Evolutionary conservation across 2,797 vertebrate species (phyloP).

Genomic region (Sebastes miniatus): DNA sequence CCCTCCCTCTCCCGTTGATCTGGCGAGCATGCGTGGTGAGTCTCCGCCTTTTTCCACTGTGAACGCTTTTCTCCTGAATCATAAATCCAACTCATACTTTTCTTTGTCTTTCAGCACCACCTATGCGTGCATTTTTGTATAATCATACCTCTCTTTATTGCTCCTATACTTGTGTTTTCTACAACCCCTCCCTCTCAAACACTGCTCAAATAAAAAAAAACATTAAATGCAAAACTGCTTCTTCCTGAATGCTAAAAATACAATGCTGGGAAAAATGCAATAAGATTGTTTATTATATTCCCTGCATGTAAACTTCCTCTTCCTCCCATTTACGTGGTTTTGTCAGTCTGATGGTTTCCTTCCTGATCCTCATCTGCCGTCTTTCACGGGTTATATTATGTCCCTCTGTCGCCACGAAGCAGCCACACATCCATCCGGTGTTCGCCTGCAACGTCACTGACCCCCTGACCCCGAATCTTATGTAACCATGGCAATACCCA

Average conservation of each 20-base stretch:
- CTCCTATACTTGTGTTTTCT: not conserved
- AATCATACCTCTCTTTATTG: not conserved
- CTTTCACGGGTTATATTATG: slow-evolving; percentile 45
- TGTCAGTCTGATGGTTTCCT: slow-evolving; percentile 47
- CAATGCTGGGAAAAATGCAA: slow-evolving; percentile 50
- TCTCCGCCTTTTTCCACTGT: slow-evolving; percentile 29
- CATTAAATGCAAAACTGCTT: slow-evolving; percentile 1
- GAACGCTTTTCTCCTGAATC: slow-evolving; percentile 23
- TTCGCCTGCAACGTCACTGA: slow-evolving; percentile 63
- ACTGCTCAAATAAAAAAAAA: not conserved
- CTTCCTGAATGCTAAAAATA: slow-evolving; percentile 32
- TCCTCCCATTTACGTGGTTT: slow-evolving; percentile 53
- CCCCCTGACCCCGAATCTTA: slow-evolving; percentile 80
- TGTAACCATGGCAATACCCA: slow-evolving; percentile 78
- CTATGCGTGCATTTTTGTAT: not conserved
- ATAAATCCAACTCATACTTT: not conserved
- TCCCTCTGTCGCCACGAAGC: slow-evolving; percentile 25
- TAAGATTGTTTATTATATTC: slow-evolving; percentile 30
- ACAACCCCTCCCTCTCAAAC: not conserved
- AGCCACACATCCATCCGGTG: slow-evolving; percentile 59
- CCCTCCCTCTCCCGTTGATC: slow-evolving; percentile 54
- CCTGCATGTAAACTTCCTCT: slow-evolving; percentile 67
- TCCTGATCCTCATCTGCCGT: slow-evolving; percentile 54
- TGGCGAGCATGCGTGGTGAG: slow-evolving; percentile 47
- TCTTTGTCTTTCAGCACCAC: not conserved